Evolutionary conservation across 2,113 vertebrate genomes (phyloP), one percentile per base, ranked within the genome.

Genomic region (Caranx melampygus): DNA sequence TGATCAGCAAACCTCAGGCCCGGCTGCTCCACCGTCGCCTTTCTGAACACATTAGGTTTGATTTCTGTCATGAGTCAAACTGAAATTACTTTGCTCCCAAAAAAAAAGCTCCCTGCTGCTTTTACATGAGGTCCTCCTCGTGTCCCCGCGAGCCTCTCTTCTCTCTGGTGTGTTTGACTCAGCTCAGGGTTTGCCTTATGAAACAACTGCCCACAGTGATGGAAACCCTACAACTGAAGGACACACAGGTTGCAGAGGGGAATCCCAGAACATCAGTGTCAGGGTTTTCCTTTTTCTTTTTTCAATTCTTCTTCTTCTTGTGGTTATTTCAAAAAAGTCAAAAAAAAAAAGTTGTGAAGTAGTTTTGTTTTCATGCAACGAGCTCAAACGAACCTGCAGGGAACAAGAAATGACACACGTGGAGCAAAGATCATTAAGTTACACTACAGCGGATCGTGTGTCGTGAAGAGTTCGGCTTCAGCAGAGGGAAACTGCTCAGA

Each of bases 151-250:
- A 9, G 40, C 49, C 62, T 54, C 58, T 69, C 64, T 79, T 70
- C 12, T 69, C 64, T 79, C 70, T 9, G 34, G 37, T n/a, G 6
- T 57, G 51, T 72, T 34, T 84, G 75, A 87, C 75, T 79, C 72
- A 52, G 15, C 67, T 26, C 0, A 42, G 82, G 66, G 66, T 66
- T 82, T 10, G 67, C 73, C 66, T 78, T 73, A 31, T 65, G 78
- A 84, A 79, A 76, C 58, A 70, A 34, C 67, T 74, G 49, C 47
- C 63, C 79, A 61, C 75, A 35, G 77, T 59, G 51, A 7, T 82
- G 79, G 63, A 79, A 84, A 81, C 64, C 72, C 80, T 21, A n/a
- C 31, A 73, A 31, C 74, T 51, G 60, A 51, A 61, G 60, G 75
- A 79, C 72, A 44, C 5, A 64, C 73, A 62, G 63, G 67, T 34